Percentiles rank a stretch among this genome's conserved stretches.
Evolutionary conservation across 2,888 invertebrate genomes (phyloP).

Genomic region (Mythimna ferrago): DNA sequence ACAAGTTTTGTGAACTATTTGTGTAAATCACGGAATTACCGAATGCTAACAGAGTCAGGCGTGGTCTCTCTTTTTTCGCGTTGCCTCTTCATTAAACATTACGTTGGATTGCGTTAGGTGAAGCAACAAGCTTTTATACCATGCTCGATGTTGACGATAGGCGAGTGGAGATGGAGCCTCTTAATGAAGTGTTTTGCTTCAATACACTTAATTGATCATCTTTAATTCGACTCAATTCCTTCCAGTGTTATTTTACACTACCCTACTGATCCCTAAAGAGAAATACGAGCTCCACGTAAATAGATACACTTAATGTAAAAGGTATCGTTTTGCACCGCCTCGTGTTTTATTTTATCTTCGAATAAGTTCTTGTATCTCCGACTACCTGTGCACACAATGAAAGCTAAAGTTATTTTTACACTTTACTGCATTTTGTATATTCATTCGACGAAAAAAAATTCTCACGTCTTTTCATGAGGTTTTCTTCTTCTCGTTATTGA

Average conservation of each 20-base stretch:
- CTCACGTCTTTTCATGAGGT: not conserved
- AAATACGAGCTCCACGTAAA: constrained; percentile 45
- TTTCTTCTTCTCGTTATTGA: not conserved
- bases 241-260: constrained; percentile 10
- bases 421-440: constrained; percentile 23
- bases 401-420: constrained; percentile 44
- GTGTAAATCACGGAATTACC: no score
- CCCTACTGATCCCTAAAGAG: constrained; percentile 28
- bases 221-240: constrained; percentile 16
- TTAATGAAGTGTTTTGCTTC: no score
- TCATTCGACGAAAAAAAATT: constrained; percentile 12
- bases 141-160: no score
- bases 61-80: no score
- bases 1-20: no score
- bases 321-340: constrained; percentile 52
- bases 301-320: constrained; percentile 51
- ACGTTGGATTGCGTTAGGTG: no score
- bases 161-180: no score
- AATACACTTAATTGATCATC: not conserved
- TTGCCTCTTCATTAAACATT: no score
- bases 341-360: constrained; percentile 48
- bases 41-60: no score
- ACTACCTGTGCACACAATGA: constrained; percentile 36
- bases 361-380: constrained; percentile 27
- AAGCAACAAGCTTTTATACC: no score